Conservation (phyloP, 1,140 invertebrate genomes). For the Eubasilissa regina region DNA sequence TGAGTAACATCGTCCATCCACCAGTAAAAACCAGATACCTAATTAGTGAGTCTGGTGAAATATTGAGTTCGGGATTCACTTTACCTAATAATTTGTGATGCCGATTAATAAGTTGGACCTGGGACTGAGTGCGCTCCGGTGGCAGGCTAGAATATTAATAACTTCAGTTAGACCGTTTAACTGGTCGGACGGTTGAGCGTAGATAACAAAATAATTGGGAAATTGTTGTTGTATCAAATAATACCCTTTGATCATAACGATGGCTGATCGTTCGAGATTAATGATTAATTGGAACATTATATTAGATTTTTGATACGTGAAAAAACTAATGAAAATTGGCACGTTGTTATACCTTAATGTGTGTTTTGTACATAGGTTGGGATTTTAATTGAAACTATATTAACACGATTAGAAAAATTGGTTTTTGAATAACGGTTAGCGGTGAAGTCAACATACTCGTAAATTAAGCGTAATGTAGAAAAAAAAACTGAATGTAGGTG, state of each 20-base stretch:
- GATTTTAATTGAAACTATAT: slow-evolving; percentile 31
- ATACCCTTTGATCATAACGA: slow-evolving; percentile 18
- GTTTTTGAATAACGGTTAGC: too few relatives aligned
- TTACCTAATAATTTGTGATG: slow-evolving; percentile 6
- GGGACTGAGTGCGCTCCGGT: not conserved
- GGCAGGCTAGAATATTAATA: slow-evolving; percentile 20
- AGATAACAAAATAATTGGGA: slow-evolving; percentile 38
- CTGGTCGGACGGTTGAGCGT: not conserved
- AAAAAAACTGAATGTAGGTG: slow-evolving; percentile 23
- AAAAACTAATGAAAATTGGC: slow-evolving; percentile 27
- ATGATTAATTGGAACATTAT: slow-evolving; percentile 37
- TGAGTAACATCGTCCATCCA: too few relatives aligned
- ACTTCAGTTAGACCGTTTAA: not conserved
- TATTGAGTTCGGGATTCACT: slow-evolving; percentile 5
- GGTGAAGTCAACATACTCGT: too few relatives aligned
- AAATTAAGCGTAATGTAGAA: not conserved
- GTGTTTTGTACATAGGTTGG: slow-evolving; percentile 24
- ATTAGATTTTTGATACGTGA: not conserved
- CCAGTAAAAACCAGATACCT: not conserved
- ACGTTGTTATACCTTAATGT: not conserved
- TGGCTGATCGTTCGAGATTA: slow-evolving; percentile 22
- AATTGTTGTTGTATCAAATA: slow-evolving; percentile 1
- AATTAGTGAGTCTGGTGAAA: slow-evolving; percentile 11
- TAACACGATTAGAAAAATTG: too few relatives aligned
- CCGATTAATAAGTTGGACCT: slow-evolving; percentile 4